Evolutionary conservation across 2,888 invertebrate species (phyloP), one percentile per base, ranked within the genome.

Genomic region (Ophonus ardosiacus): DNA sequence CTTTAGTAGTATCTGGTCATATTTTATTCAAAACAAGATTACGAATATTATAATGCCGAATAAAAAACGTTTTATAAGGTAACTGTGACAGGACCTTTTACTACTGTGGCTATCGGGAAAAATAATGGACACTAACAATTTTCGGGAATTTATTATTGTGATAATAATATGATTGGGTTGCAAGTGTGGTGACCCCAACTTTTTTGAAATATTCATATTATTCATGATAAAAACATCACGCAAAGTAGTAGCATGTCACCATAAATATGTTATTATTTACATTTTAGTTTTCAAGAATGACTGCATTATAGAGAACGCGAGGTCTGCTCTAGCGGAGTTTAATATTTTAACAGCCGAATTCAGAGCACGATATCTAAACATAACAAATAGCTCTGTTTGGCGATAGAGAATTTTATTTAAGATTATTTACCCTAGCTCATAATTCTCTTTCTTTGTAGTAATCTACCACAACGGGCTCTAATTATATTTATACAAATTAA

Each of bases 241-340:
- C 83, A 61, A 83, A 13, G n/a, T 59, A 24, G 7, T 43, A 31
- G 74, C 83, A 24, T 83, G 83, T 76, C 71, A 76, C 76, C 83
- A 83, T 83, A 74, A 82, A 82, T 82, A 82, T 82, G 56, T 83
- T 83, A 76, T 83, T 83, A 83, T 83, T 83, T 83, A 83, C 83
- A 76, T 83, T 83, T 83, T 74, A 61, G 74, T 76, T 83, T 83
- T 83, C 83, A 83, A 76, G 76, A 83, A 61, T 57, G 76, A 83
- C 74, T 83, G 76, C 74, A 83, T 71, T 83, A 71, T 43, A 38
- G 13, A 40, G 31, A 24, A 18, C 59, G 59, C 59, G 59, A 61
- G 21, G 21, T 74, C 17, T 74, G 74, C 74, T 71, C 31, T 7
- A 31, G 13, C 38, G 1, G 31, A 18, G 71, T 71, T 63, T 63